These are phyloP conservation scores for Hippasteria phrygiana DNA, from an alignment of 53 echinoderm and acorn worm species.

Conservation along the genomic window DNA sequence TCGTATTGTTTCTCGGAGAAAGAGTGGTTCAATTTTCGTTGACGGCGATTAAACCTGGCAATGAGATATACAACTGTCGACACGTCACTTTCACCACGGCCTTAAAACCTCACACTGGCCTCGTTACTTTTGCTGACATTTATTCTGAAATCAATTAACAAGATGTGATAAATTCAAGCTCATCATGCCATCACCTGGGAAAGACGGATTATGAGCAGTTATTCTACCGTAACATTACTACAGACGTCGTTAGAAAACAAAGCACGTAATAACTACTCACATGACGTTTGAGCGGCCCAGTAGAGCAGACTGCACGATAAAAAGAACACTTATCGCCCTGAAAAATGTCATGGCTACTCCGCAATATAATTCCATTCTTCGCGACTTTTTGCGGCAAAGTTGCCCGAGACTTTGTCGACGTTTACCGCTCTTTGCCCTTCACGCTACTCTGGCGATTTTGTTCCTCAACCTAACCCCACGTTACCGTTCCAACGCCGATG, in stretches of 20 bases:
- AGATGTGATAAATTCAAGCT: no score
- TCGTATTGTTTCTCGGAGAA: neutral
- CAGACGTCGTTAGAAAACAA: no score
- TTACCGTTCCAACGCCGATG: slow-evolving; percentile 36
- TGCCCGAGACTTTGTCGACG: neutral
- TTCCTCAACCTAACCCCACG: slow-evolving; percentile 24
- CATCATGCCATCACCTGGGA: no score
- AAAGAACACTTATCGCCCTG: slow-evolving; percentile 11
- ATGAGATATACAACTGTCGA: no score
- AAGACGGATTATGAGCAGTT: no score
- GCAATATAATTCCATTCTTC: slow-evolving; percentile 33
- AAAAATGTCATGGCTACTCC: slow-evolving; percentile 6
- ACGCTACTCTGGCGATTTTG: neutral
- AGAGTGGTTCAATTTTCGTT: neutral
- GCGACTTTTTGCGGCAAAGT: slow-evolving; percentile 8
- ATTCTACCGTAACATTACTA: no score
- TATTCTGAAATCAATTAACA: no score
- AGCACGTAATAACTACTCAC: slow-evolving; percentile 53
- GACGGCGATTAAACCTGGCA: no score
- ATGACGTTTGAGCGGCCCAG: slow-evolving; percentile 34
- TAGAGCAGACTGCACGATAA: slow-evolving; percentile 39
- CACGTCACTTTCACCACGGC: no score
- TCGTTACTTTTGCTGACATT: no score
- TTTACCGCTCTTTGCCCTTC: neutral
- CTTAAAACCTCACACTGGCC: no score